Evolutionary conservation across 2,797 vertebrate species (phyloP), one percentile per base, ranked within the genome.

Genomic region (Crocodylus rhombifer): DNA sequence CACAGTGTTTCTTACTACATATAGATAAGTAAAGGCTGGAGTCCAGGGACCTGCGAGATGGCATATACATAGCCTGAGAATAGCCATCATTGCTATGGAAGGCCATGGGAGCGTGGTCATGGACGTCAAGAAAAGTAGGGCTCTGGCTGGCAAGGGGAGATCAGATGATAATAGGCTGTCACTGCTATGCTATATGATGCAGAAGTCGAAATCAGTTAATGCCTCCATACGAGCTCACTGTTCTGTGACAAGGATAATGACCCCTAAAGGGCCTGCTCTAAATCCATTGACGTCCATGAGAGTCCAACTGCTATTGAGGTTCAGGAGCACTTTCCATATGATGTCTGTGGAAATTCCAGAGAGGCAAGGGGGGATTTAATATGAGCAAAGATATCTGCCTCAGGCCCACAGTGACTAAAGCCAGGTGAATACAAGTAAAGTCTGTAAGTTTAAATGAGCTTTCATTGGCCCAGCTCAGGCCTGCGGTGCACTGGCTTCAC

Each of bases 351-450:
- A 60, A 14, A 3, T 42, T 28, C 3, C 0, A 0, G 0, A 4
- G 51, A 7, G 1, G 6, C 87, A 33, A 3, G 0, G 6, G 80
- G 9, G 0, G 0, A 55, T 26, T 25, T 51, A 0, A n/a, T 8
- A 11, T 3, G 36, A 58, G 79, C 2, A 8, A 15, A 0, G 0
- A 5, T n/a, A 16, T 3, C 20, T 23, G 5, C 16, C 28, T 64
- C 88, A 74, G 63, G 77, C 36, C 88, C 55, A 0, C 55, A 74
- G 81, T 87, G 71, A 89, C 75, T 13, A 80, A 78, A 87, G 55
- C 86, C 83, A 71, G 5, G 55, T 62, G 92, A 92, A 92, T 2
- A 95, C 33, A 78, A 96, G 89, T 78, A 92, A 75, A 30, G 75
- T 4, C 86, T 76, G 78, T 23, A 2, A 14, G 36, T 75, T 85